Conservation (phyloP, 2,797 vertebrate genomes). For the Loriculus beryllinus region DNA sequence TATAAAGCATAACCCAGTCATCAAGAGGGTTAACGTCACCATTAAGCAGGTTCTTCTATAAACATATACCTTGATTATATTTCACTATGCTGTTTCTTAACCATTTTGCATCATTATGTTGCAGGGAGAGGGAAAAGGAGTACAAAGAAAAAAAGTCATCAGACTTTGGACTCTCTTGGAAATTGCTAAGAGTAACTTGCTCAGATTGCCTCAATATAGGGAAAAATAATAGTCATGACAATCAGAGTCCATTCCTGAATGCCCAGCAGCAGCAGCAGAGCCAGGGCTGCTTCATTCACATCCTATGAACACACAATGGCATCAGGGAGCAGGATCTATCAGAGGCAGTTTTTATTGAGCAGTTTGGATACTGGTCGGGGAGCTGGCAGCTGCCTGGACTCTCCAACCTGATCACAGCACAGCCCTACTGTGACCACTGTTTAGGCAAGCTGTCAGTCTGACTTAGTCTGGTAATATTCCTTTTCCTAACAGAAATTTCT, state of each 20-base stretch:
- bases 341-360: not conserved
- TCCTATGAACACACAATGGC: not conserved
- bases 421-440: not conserved
- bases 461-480: not conserved
- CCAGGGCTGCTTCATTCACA: accelerated
- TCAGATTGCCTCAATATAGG: not conserved
- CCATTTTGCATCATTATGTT: not conserved
- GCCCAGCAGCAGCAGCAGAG: not conserved
- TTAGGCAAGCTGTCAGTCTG: not conserved
- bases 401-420: not conserved
- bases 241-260: not conserved
- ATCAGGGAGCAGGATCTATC: not conserved
- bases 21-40: not conserved
- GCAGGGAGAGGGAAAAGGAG: not conserved
- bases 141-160: not conserved
- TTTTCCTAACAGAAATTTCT: not conserved
- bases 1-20: not conserved
- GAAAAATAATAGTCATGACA: not conserved
- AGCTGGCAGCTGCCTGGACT: not conserved
- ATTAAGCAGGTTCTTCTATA: not conserved
- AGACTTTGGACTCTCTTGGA: not conserved
- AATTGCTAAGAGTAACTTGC: not conserved
- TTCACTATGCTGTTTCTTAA: not conserved
- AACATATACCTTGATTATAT: not conserved
- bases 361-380: not conserved